Evolutionary conservation across 2,113 vertebrate species (phyloP).

Genomic region (Aegotheles bennettii): DNA sequence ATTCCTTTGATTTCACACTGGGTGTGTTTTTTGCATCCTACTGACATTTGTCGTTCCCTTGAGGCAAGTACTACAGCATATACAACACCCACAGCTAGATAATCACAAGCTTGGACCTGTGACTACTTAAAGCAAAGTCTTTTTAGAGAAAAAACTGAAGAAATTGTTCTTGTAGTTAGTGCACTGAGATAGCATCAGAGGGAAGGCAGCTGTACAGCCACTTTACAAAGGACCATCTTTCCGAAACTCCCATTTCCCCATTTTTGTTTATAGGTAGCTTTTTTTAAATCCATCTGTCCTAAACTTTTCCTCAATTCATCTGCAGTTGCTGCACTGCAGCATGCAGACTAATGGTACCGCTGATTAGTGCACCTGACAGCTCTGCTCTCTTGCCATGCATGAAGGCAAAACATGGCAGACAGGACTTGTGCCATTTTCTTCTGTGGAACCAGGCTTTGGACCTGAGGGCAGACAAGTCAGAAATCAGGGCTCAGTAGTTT

Average conservation of each 20-base stretch:
- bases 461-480: not conserved
- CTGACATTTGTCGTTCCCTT: slow-evolving; percentile 66
- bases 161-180: slow-evolving; percentile 11
- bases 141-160: not conserved
- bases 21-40: slow-evolving; percentile 66
- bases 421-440: not conserved
- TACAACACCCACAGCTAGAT: slow-evolving; percentile 54
- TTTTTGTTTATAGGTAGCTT: not conserved
- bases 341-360: not conserved
- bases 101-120: slow-evolving; percentile 67
- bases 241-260: not conserved
- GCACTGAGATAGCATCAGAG: not conserved
- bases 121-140: slow-evolving; percentile 27
- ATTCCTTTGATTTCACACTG: slow-evolving; percentile 70
- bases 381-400: not conserved
- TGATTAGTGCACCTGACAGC: not conserved
- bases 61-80: slow-evolving; percentile 55
- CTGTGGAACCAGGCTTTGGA: not conserved
- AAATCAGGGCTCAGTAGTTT: not conserved
- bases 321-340: not conserved
- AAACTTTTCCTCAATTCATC: not conserved
- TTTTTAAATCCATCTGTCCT: not conserved
- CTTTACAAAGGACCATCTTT: not conserved
- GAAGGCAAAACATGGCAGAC: not conserved
- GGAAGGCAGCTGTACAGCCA: not conserved